Evolutionary conservation across 2,888 invertebrate species (phyloP).

Genomic region (Hermodice carunculata): DNA sequence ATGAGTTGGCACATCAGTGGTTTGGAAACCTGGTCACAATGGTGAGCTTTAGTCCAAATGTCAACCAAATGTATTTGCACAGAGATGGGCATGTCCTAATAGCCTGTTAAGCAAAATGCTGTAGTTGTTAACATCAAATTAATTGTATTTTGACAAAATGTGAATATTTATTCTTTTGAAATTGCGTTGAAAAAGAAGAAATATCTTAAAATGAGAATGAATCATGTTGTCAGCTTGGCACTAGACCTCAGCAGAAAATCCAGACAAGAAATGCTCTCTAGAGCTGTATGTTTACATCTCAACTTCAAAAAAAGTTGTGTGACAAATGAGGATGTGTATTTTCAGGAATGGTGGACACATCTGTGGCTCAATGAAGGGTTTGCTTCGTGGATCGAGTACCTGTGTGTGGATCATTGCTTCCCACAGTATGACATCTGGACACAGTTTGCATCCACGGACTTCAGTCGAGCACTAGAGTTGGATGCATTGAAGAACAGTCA

Average conservation of each 20-base stretch:
- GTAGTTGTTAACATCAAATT: too few relatives aligned
- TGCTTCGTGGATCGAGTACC: conserved; percentile 95
- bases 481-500: conserved; percentile 91
- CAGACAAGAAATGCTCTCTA: too few relatives aligned
- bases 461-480: conserved; percentile 82
- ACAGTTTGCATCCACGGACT: conserved; percentile 92
- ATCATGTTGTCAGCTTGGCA: too few relatives aligned
- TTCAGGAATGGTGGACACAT: conserved; percentile 94
- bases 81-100: too few relatives aligned
- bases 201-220: too few relatives aligned
- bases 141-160: too few relatives aligned
- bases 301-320: too few relatives aligned
- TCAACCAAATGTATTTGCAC: neutral
- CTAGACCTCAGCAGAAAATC: too few relatives aligned
- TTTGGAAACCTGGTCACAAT: conserved; percentile 98
- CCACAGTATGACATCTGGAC: conserved; percentile 98
- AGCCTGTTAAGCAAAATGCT: too few relatives aligned
- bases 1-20: conserved; percentile 98
- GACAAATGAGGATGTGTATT: neutral
- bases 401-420: conserved; percentile 92
- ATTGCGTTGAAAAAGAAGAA: too few relatives aligned
- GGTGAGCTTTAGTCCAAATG: conserved; percentile 70
- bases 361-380: conserved; percentile 96
- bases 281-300: too few relatives aligned
- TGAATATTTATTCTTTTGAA: too few relatives aligned